Base-by-base conservation (phyloP, 2,888 invertebrate species). In the Fabriciana adippe region DNA sequence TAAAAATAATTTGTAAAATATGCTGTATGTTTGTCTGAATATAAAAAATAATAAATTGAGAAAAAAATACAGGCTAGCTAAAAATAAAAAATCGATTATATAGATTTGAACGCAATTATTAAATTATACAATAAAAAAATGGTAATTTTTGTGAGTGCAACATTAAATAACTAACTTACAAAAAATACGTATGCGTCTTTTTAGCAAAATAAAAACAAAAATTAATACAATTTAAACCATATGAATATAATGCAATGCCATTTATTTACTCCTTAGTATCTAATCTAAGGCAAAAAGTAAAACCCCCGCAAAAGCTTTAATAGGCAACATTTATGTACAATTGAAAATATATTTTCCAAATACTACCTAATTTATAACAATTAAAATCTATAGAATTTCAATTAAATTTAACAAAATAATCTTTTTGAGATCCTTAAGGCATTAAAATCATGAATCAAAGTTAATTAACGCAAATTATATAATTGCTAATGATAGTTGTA, bases 361-460 rank as follows among this genome's bases (percentile, higher is more conserved):
- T 31, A 48, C 45, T 31, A 63, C 47, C 45, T 66, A 69, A 69
- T 55, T 55, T 59, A 69, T 54, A 62, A 68, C 61, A 45, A 51
- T 57, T 63, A 55, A 69, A 69, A 69, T 69, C 55, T 63, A 62
- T 63, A 63, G 26, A 63, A 59, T 66, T 57, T 26, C 41, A 66
- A 59, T 56, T 62, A 47, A 61, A 15, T 47, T 57, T 47, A 68
- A 62, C 56, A 55, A 54, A 41, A 57, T 50, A 26, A 48, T 63
- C 35, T 64, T 61, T 63, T 59, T 66, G 63, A 69, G 66, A 69
- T 69, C 68, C 55, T 64, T 62, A 53, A 66, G 51, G 51, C 53
- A 51, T 47, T 50, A 16, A 65, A 66, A 51, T 50, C 18, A 63
- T 62, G 54, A 55, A 41, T 41, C 21, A 47, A 55, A 31, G 61